Percentiles rank a stretch among this genome's conserved stretches.
These are phyloP conservation scores for Leucophenga montana DNA, from an alignment of 2,888 invertebrate genomes.

Conservation along the genomic window DNA sequence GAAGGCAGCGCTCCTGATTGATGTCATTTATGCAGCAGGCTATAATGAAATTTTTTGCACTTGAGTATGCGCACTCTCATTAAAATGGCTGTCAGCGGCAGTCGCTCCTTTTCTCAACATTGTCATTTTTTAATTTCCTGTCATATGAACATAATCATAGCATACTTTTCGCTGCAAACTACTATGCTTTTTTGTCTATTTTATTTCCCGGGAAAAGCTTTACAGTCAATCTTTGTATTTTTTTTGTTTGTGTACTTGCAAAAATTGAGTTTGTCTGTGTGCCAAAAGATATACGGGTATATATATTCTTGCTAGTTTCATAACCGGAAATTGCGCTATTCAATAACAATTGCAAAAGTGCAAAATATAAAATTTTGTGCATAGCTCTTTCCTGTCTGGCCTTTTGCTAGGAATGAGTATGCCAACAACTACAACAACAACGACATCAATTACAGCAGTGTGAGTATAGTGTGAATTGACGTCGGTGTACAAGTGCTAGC, in stretches of 20 bases:
- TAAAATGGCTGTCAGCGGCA: constrained; percentile 25
- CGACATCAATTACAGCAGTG: not conserved
- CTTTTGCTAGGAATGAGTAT: constrained; percentile 11
- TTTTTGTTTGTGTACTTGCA: not conserved
- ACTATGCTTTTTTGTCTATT: not conserved
- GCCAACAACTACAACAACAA: constrained; percentile 32
- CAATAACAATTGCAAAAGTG: constrained; percentile 51
- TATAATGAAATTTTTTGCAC: constrained; percentile 10
- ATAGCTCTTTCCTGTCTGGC: constrained; percentile 13
- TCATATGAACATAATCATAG: constrained; percentile 32
- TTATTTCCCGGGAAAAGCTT: too few species aligned
- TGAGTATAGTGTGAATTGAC: too few species aligned
- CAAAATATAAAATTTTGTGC: constrained; percentile 36
- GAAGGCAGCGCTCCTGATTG: not conserved
- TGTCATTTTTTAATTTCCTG: constrained; percentile 46
- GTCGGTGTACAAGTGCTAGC: too few species aligned
- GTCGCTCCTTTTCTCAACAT: constrained; percentile 5
- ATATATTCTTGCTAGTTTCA: constrained; percentile 34
- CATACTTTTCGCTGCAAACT: constrained; percentile 18
- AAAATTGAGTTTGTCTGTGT: constrained; percentile 11
- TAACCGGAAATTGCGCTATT: constrained; percentile 59
- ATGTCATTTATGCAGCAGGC: constrained; percentile 15
- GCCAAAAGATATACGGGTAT: not conserved
- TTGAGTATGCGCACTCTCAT: constrained; percentile 2
- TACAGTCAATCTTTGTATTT: too few species aligned